phyloP scores from a whole-genome alignment of 2,113 vertebrate species.

The Lophochroa leadbeateri region DNA sequence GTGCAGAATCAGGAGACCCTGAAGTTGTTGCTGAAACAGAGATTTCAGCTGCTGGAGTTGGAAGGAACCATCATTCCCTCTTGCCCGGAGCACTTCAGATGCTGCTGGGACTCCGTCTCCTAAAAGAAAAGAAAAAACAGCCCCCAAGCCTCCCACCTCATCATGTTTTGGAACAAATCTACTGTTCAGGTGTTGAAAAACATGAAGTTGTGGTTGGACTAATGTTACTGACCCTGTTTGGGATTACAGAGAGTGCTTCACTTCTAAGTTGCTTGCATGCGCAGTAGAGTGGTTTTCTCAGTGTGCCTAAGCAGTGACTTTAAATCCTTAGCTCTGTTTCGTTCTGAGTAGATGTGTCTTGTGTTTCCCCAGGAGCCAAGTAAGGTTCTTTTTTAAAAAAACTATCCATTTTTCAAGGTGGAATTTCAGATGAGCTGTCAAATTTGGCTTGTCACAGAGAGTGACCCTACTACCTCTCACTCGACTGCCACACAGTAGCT shows the following conservation, averaged over 20 bases:
- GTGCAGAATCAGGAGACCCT: not conserved
- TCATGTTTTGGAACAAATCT: not conserved
- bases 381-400: not conserved
- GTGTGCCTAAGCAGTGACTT: not conserved
- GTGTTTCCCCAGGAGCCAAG: not conserved
- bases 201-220: not conserved
- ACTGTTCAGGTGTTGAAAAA: not conserved
- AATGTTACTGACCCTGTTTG: not conserved
- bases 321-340: not conserved
- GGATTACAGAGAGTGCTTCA: not conserved
- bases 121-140: not conserved
- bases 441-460: conserved; percentile 17
- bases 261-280: not conserved
- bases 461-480: not conserved
- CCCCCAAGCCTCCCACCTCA: fast-evolving
- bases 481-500: conserved; percentile 7
- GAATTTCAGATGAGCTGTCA: conserved; percentile 28
- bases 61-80: not conserved
- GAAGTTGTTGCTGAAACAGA: not conserved
- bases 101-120: not conserved
- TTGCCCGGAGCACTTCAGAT: not conserved
- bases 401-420: not conserved
- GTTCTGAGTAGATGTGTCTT: not conserved
- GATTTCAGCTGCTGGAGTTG: not conserved
- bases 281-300: not conserved